Evolutionary conservation across 2,113 vertebrate species (phyloP).

Genomic region (Rhadina sibilatrix): DNA sequence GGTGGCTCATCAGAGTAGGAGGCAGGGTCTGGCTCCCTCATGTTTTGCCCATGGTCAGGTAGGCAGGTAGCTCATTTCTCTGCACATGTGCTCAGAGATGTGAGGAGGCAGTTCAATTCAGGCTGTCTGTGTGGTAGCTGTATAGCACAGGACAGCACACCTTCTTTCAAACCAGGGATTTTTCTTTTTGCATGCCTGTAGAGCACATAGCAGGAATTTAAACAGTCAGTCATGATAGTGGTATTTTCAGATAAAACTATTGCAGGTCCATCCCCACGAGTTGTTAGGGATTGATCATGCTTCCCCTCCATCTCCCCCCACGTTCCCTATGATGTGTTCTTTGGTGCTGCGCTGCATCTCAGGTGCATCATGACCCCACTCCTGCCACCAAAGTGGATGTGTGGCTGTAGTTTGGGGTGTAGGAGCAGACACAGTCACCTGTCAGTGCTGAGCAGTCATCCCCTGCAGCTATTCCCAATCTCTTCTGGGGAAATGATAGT

Average conservation of each 20-base stretch:
- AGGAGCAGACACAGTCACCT: not conserved
- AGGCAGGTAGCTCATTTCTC: not conserved
- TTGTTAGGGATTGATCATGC: accelerated
- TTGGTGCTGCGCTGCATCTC: not conserved
- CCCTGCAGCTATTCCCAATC: not conserved
- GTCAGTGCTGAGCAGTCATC: not conserved
- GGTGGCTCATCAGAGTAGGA: not conserved
- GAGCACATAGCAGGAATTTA: not conserved
- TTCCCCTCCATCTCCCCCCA: not conserved
- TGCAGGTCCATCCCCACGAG: not conserved
- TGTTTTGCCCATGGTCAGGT: not conserved
- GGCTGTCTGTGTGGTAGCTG: not conserved
- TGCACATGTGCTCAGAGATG: accelerated
- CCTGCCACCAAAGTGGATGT: not conserved
- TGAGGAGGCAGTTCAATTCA: not conserved
- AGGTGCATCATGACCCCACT: not conserved
- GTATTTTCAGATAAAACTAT: not conserved
- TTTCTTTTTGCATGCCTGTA: not conserved
- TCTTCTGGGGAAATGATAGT: not conserved
- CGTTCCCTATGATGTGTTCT: not conserved
- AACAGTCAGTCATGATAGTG: not conserved
- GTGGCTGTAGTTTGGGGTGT: not conserved
- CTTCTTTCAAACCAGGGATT: not conserved
- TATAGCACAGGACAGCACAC: not conserved
- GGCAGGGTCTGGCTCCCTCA: not conserved